Percentiles rank a stretch among this genome's conserved stretches.
Evolutionary conservation across 2,113 vertebrate genomes (phyloP).

Genomic region (Jaculus jaculus): DNA sequence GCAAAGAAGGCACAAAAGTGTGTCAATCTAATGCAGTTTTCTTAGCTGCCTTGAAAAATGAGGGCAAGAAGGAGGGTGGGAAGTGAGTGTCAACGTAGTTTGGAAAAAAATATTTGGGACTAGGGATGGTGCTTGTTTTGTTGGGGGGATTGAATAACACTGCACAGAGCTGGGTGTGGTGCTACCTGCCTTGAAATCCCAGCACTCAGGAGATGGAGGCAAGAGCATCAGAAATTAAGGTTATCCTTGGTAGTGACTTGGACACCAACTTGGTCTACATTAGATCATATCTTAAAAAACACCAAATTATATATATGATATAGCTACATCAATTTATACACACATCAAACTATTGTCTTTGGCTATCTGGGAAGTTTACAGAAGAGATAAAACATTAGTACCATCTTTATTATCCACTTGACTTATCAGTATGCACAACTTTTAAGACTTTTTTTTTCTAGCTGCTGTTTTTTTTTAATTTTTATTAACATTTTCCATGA

Average conservation of each 20-base stretch:
- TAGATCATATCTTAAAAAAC: background rate
- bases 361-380: background rate
- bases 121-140: background rate
- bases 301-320: background rate
- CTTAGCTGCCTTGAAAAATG: conserved; percentile 38
- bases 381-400: conserved; percentile 9
- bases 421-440: background rate
- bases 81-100: background rate
- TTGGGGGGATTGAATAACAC: background rate
- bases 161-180: background rate
- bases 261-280: background rate
- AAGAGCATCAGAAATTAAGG: background rate
- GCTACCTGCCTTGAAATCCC: too few species aligned
- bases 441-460: conserved; percentile 21
- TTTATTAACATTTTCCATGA: too few species aligned
- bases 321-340: background rate
- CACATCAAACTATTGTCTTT: conserved; percentile 38
- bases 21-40: conserved; percentile 12
- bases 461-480: too few species aligned
- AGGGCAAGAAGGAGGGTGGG: too few species aligned
- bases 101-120: background rate
- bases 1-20: conserved; percentile 19
- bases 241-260: background rate
- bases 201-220: too few species aligned
- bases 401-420: background rate